Evolutionary conservation across 2,113 vertebrate species (phyloP).

Genomic region (Campylorhamphus procurvoides): DNA sequence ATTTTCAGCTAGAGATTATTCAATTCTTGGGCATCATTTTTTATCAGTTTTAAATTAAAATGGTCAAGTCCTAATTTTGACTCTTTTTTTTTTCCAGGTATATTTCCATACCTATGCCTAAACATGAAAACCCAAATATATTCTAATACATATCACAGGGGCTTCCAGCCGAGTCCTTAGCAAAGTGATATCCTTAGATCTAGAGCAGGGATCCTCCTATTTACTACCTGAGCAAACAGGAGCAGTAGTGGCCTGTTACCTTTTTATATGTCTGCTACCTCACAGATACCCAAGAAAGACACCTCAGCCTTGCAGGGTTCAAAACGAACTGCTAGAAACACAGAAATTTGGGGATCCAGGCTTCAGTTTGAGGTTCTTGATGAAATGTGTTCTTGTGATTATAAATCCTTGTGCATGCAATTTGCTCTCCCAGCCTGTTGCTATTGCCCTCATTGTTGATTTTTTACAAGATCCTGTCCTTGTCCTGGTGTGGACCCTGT

Average conservation of each 20-base stretch:
- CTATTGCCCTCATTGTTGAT: neutral
- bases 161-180: neutral
- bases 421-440: neutral
- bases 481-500: neutral
- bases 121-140: neutral
- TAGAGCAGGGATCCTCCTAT: neutral
- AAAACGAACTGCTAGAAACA: neutral
- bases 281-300: neutral
- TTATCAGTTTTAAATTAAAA: neutral
- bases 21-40: neutral
- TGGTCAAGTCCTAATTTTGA: neutral
- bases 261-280: neutral
- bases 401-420: neutral
- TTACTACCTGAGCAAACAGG: neutral
- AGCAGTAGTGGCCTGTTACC: neutral
- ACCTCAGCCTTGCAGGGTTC: neutral
- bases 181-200: neutral
- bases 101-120: neutral
- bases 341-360: neutral
- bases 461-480: neutral
- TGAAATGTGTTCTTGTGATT: neutral
- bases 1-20: neutral
- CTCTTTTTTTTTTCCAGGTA: neutral
- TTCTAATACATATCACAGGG: neutral
- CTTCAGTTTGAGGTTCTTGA: neutral